Evolutionary conservation across 2,797 vertebrate genomes (phyloP).

Genomic region (Sciurus carolinensis): DNA sequence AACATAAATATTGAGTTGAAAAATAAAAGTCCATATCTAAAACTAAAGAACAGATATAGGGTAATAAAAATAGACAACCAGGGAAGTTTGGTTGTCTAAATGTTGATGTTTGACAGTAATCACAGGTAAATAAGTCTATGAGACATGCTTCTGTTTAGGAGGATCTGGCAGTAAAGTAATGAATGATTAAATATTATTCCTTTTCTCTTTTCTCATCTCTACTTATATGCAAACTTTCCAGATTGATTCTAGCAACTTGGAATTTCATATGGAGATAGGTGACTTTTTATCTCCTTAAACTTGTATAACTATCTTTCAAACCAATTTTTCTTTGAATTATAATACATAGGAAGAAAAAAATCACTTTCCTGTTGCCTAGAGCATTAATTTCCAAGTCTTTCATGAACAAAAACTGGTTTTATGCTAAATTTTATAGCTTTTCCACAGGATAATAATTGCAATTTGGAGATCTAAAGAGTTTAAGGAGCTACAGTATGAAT

Average conservation of each 20-base stretch:
- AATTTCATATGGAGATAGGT: neutral
- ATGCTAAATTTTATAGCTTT: neutral
- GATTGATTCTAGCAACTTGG: neutral
- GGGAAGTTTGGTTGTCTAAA: neutral
- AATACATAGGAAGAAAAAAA: neutral
- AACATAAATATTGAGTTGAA: neutral
- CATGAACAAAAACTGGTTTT: neutral
- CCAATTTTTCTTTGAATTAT: neutral
- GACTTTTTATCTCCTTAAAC: neutral
- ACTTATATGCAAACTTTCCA: neutral
- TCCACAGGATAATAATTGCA: neutral
- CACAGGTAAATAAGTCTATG: neutral
- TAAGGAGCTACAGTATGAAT: neutral
- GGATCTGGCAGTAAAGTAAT: neutral
- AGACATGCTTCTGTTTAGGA: neutral
- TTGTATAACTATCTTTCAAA: conserved; percentile 21
- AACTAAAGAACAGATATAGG: neutral
- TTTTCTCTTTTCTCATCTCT: neutral
- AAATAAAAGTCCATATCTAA: neutral
- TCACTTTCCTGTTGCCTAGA: neutral
- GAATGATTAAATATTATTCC: neutral
- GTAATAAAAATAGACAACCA: neutral
- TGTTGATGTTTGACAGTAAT: neutral
- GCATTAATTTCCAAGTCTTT: neutral
- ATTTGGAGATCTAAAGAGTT: neutral